Evolutionary conservation across 2,888 invertebrate species (phyloP), one percentile per base, ranked within the genome.

Genomic region (Pollenia labialis): DNA sequence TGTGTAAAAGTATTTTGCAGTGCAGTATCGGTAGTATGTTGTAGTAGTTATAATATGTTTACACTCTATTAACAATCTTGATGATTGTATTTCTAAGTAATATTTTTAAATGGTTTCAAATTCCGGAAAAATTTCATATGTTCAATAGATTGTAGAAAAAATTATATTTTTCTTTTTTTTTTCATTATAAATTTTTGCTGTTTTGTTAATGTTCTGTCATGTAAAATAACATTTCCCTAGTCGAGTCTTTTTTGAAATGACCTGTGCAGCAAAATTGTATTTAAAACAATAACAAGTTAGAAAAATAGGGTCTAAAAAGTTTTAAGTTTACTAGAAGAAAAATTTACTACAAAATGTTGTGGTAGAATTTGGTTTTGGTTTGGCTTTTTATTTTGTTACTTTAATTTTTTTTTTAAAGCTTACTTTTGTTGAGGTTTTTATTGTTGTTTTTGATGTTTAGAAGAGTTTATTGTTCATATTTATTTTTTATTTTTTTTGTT

Each of bases 71-170:
- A 87, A 87, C 81, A 87, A 72, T 77, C 48, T 48, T 62, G 50
- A 72, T 68, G 75, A 58, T 72, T 71, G 50, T 68, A 54, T 84
- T 84, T 81, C 72, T 68, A 84, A 81, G 77, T 64, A 80, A 76
- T 83, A 72, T 80, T 83, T 66, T 71, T 54, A 69, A 81, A 81
- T 68, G 87, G 87, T 87, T 84, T 87, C 83, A 66, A 76, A 87
- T 87, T 87, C 87, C 87, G 87, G 87, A 87, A 87, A 87, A 68
- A 87, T 84, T 81, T 76, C 52, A 69, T 69, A 42, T 81, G 56
- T 81, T 76, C 75, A 76, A 83, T 87, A 84, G 52, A 71, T 81
- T 72, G 83, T 69, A 60, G 81, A 82, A 82, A 81, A 72, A 66
- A 56, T 42, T 1, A 64, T 64, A 1, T n/a, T n/a, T 54, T 60